Percentiles rank a stretch among this genome's conserved stretches.
Evolutionary conservation across 1,140 invertebrate genomes (phyloP).

Genomic region (Platyura marginata): DNA sequence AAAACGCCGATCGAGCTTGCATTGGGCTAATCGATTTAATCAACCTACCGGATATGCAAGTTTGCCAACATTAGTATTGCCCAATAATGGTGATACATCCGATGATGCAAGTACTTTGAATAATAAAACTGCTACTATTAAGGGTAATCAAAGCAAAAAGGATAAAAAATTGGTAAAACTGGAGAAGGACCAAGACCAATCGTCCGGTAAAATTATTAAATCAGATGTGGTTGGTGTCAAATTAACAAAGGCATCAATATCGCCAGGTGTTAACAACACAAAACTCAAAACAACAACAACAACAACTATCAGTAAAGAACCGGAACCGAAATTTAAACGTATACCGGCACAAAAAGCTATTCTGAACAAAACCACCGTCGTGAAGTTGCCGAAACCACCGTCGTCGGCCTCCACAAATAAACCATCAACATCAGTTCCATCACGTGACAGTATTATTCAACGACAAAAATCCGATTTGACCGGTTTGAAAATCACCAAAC

Average conservation of each 20-base stretch:
- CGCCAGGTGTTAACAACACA: constrained; percentile 20
- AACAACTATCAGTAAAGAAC: constrained; percentile 19
- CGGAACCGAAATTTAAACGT: not conserved
- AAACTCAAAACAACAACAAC: constrained; percentile 12
- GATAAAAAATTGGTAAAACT: constrained; percentile 3
- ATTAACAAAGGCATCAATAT: constrained; percentile 14
- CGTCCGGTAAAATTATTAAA: constrained; percentile 20
- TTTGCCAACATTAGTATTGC: constrained; percentile 34
- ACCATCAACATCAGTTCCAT: not conserved
- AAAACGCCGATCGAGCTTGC: constrained; percentile 31
- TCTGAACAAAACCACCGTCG: not conserved
- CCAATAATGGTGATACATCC: constrained; percentile 22
- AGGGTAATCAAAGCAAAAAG: constrained; percentile 4
- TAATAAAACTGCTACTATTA: constrained; percentile 5
- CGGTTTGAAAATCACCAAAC: constrained; percentile 30
- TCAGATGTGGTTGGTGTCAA: constrained; percentile 24
- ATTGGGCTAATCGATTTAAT: constrained; percentile 43
- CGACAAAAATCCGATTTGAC: constrained; percentile 38
- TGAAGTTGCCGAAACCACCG: no score
- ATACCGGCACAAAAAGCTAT: not conserved
- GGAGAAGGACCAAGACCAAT: not conserved
- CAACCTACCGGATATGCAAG: constrained; percentile 46
- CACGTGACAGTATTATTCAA: constrained; percentile 23
- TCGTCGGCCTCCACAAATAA: not conserved
- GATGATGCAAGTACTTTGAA: not conserved